Evolutionary conservation across 2,113 vertebrate species (phyloP).

Genomic region (Ameiurus melas): DNA sequence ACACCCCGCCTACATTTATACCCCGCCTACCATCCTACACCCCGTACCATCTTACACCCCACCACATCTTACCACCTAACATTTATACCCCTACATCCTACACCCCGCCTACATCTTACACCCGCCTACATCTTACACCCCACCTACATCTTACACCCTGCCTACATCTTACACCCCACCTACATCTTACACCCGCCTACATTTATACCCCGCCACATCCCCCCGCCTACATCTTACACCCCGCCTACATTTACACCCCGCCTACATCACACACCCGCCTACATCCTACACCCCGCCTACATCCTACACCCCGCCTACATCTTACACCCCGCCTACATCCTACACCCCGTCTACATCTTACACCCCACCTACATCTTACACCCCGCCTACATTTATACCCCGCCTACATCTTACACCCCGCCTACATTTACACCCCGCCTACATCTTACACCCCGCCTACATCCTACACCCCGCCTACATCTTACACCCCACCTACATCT

Average conservation of each 20-base stretch:
- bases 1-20: background rate
- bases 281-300: background rate
- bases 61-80: background rate
- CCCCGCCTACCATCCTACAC: background rate
- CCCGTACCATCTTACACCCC: background rate
- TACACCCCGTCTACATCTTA: no score
- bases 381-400: background rate
- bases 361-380: background rate
- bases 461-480: background rate
- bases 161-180: background rate
- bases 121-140: background rate
- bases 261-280: no score
- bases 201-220: background rate
- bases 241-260: background rate
- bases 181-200: no score
- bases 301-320: background rate
- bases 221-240: background rate
- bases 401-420: no score
- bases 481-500: background rate
- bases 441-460: background rate
- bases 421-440: no score
- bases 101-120: no score
- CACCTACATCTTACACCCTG: background rate
- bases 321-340: background rate
- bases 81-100: background rate